Conservation (phyloP, 1,140 invertebrate genomes). For the Caenorhabditis brenneri region DNA sequence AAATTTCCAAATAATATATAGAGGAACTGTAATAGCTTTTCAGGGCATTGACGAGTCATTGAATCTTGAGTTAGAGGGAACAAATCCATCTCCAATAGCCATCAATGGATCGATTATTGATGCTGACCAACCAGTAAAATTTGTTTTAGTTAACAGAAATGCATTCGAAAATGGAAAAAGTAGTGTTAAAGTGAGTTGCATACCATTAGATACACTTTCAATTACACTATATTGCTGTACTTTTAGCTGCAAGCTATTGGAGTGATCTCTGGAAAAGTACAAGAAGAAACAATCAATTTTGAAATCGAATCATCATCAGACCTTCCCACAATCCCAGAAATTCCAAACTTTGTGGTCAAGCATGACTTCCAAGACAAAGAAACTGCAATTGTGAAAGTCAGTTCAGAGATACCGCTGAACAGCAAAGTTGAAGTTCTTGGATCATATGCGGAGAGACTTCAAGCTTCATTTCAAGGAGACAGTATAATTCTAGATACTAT, state of each 20-base stretch:
- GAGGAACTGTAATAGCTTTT: not conserved
- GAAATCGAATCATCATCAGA: not conserved
- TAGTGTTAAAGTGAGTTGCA: not conserved
- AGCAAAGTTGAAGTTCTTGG: not conserved
- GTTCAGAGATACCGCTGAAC: not conserved
- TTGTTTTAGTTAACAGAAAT: conserved; percentile 13
- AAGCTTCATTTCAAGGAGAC: not conserved
- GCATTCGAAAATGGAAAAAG: conserved; percentile 29
- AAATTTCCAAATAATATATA: no score
- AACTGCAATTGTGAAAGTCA: not conserved
- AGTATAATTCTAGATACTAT: conserved; percentile 19
- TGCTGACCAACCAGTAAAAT: not conserved
- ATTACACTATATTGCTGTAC: not conserved
- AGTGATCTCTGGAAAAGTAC: conserved; percentile 20
- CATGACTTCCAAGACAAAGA: conserved; percentile 2
- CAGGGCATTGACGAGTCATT: not conserved
- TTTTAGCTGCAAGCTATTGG: conserved; percentile 30
- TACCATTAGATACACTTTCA: not conserved
- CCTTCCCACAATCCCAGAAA: not conserved
- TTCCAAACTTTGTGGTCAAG: conserved; percentile 19
- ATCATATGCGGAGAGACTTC: not conserved
- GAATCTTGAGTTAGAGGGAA: not conserved
- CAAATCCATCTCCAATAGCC: not conserved
- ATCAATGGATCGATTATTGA: conserved; percentile 14
- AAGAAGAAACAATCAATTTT: conserved; percentile 27